Evolutionary conservation across 2,888 invertebrate genomes (phyloP), one percentile per base, ranked within the genome.

Genomic region (Prosopocoilus inquinatus): DNA sequence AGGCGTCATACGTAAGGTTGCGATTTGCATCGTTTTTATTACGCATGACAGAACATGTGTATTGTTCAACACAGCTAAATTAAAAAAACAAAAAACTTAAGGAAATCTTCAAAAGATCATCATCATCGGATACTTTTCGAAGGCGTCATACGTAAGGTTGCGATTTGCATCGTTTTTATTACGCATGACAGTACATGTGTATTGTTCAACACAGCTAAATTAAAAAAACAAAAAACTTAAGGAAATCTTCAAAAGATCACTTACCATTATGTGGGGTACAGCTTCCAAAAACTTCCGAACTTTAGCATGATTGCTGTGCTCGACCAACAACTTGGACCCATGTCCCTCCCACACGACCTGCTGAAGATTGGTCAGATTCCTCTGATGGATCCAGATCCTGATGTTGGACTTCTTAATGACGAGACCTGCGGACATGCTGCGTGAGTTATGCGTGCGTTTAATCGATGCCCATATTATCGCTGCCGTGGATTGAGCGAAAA

Each of bases 351-450:
- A 91, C 50, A 95, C 82, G 3, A 94, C 90, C 70, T 90, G 88
- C 77, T 94, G 93, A 66, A 95, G 80, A 65, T 90, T 89, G 48
- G 85, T 85, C 74, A 95, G 84, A 77, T 95, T 93, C 75, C 91
- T 87, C 76, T 95, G 94, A 76, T 95, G 93, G 68, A 95, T 93
- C 96, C 96, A 96, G 80, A 95, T 95, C 65, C 95, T 82, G 62
- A 96, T 94, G 72, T 93, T 94, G 63, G 94, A 90, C 55, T 76
- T 77, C 60, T 77, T 77, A 68, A 92, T 87, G 70, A 89, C 88
- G 73, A 90, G 79, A 74, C 84, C 91, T 90, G 77, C 12, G 64
- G 67, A 57, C 50, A 50, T 50, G 13, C 15, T 32, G 39, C 32
- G 20, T 15, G 13, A 13, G 16, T 11, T 41, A 41, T 9, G 9